Evolutionary conservation across 2,888 invertebrate species (phyloP).

Genomic region (Agrochola lota): DNA sequence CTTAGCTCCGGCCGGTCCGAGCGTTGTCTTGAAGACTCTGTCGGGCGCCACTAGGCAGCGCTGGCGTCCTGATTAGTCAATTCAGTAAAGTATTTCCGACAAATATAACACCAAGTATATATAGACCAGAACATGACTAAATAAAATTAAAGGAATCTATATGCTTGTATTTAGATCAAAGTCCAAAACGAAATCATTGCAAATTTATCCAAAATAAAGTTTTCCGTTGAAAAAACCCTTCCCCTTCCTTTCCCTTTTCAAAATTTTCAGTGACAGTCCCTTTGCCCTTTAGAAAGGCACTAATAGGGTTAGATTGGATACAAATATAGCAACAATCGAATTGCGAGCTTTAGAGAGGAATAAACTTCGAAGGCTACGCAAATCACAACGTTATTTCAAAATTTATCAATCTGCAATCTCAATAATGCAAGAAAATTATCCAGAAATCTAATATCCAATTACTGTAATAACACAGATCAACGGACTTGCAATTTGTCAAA

Average conservation of each 20-base stretch:
- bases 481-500: slow-evolving; percentile 53
- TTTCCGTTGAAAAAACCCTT: not conserved
- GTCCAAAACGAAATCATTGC: slow-evolving; percentile 10
- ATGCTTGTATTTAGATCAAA: slow-evolving; percentile 2
- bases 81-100: no score
- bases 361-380: slow-evolving; percentile 53
- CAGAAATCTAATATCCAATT: slow-evolving; percentile 66
- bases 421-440: slow-evolving; percentile 58
- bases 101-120: not conserved
- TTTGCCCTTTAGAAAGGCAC: slow-evolving; percentile 17
- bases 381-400: slow-evolving; percentile 59
- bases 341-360: slow-evolving; percentile 55
- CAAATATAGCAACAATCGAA: slow-evolving; percentile 34
- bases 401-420: slow-evolving; percentile 58
- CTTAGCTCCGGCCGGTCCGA: no score
- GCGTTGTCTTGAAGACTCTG: no score
- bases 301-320: slow-evolving; percentile 26
- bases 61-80: no score
- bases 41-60: no score
- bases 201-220: slow-evolving; percentile 18
- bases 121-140: not conserved
- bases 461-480: slow-evolving; percentile 59
- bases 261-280: slow-evolving; percentile 17
- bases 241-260: no score
- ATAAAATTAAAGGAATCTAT: not conserved